Conservation (phyloP, 1,140 invertebrate genomes). For the Penaeus chinensis region DNA sequence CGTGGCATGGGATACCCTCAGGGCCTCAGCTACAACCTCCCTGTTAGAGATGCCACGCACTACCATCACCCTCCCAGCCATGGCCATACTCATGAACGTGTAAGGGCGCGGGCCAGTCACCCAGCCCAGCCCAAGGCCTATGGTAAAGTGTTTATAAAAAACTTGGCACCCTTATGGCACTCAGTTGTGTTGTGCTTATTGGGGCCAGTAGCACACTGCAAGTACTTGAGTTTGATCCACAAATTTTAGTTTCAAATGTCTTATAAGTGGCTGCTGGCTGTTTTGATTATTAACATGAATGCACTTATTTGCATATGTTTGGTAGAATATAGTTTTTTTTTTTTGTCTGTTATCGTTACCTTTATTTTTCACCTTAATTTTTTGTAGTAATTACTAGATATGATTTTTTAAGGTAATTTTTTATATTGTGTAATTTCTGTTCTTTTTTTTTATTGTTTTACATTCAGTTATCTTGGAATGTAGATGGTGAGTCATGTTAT, state of each 20-base stretch:
- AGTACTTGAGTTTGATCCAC: constrained; percentile 24
- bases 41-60: constrained; percentile 37
- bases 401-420: no score
- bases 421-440: no score
- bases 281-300: constrained; percentile 11
- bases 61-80: constrained; percentile 37
- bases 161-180: constrained; percentile 48
- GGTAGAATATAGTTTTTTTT: not conserved
- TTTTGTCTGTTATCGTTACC: not conserved
- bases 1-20: constrained; percentile 36
- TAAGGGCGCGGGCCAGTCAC: constrained; percentile 58
- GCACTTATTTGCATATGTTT: not conserved
- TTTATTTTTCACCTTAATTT: not conserved
- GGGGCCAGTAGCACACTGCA: constrained; percentile 51
- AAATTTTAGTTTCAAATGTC: constrained; percentile 30
- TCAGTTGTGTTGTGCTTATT: constrained; percentile 47
- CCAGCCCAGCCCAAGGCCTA: constrained; percentile 40
- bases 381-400: no score
- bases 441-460: no score
- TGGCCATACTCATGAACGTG: constrained; percentile 54
- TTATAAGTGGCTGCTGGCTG: constrained; percentile 58
- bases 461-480: not conserved
- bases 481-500: not conserved
- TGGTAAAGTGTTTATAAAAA: constrained; percentile 52
- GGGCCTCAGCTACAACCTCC: constrained; percentile 56